Conservation (phyloP, 2,888 invertebrate genomes). For the Cenopis cana region DNA sequence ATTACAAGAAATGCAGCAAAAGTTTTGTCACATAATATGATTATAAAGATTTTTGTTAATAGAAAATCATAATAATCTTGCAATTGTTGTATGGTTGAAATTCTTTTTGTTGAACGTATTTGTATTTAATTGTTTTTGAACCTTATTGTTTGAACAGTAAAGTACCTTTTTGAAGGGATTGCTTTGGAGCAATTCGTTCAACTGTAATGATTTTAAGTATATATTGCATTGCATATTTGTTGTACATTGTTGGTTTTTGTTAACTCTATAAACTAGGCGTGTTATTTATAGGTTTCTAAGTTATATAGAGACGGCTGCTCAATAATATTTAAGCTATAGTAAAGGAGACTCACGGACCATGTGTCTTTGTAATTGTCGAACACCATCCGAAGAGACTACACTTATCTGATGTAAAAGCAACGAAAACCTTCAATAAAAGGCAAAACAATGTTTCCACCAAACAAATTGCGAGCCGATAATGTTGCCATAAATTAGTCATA, state of each 20-base stretch:
- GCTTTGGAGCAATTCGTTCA: no score
- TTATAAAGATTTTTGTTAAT: not conserved
- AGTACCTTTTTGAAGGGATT: no score
- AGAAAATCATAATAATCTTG: not conserved
- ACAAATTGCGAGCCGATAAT: slow-evolving; percentile 37
- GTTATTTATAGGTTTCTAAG: not conserved
- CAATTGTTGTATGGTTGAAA: no score
- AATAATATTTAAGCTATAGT: not conserved
- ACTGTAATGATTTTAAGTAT: no score
- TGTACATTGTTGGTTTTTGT: not conserved
- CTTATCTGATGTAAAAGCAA: slow-evolving; percentile 17
- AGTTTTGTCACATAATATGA: not conserved
- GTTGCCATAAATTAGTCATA: slow-evolving; percentile 38
- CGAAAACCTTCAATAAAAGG: slow-evolving; percentile 17
- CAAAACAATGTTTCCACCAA: slow-evolving; percentile 28
- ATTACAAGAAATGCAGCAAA: no score
- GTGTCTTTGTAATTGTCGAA: not conserved
- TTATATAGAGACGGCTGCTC: no score
- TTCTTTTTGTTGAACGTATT: no score
- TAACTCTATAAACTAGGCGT: not conserved
- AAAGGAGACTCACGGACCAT: not conserved
- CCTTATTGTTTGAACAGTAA: no score
- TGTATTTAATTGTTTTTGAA: no score
- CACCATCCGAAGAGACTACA: not conserved
- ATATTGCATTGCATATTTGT: no score